These are phyloP conservation scores for Macrosiphum euphorbiae DNA, from an alignment of 2,888 invertebrate genomes.

Conservation along the genomic window DNA sequence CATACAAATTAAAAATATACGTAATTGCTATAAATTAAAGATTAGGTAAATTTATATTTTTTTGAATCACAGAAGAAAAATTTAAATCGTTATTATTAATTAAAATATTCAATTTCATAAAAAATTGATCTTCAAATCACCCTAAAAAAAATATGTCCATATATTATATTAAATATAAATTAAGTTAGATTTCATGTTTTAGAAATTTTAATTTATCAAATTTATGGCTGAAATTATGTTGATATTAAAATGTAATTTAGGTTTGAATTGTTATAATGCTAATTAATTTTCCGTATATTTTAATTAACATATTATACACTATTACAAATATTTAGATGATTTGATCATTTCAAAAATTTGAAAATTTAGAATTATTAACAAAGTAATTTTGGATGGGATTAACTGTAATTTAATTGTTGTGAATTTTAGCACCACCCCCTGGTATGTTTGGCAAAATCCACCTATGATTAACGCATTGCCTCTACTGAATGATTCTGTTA, in stretches of 20 bases:
- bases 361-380: background rate
- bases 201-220: background rate
- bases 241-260: background rate
- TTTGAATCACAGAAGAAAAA: no score
- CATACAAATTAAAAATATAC: background rate
- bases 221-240: background rate
- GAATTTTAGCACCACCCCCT: fast-evolving
- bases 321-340: background rate
- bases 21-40: background rate
- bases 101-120: no score
- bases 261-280: background rate
- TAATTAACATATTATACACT: background rate
- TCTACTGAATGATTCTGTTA: background rate
- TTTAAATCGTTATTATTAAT: no score
- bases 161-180: background rate
- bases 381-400: background rate
- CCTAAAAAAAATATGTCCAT: background rate
- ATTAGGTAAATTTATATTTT: no score
- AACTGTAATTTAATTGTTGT: no score
- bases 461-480: background rate
- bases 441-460: background rate
- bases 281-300: background rate
- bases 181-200: background rate
- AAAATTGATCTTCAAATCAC: no score
- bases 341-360: background rate